Evolutionary conservation across 2,888 invertebrate genomes (phyloP).

Genomic region (Aphodius sticticus): DNA sequence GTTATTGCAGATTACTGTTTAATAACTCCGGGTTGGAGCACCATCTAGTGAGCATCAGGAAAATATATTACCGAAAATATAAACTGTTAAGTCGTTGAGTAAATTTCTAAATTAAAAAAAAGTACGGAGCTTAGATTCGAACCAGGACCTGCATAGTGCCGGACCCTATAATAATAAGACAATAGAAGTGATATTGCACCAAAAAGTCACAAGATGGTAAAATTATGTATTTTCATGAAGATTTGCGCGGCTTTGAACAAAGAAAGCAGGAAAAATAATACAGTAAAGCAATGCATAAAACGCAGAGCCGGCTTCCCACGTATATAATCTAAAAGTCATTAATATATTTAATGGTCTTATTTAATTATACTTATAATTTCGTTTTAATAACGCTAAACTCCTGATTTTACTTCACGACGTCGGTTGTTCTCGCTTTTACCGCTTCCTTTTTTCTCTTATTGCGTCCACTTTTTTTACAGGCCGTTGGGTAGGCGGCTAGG

Average conservation of each 20-base stretch:
- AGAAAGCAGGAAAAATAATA: neutral
- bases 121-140: neutral
- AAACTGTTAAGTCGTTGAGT: neutral
- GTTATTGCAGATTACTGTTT: slow-evolving; percentile 54
- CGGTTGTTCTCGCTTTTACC: slow-evolving; percentile 14
- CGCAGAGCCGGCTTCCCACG: slow-evolving; percentile 42
- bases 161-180: too few relatives aligned
- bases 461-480: neutral
- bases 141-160: neutral
- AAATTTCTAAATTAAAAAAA: slow-evolving; percentile 38
- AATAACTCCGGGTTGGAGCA: slow-evolving; percentile 51
- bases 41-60: slow-evolving; percentile 8
- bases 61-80: neutral
- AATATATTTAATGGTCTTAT: slow-evolving; percentile 50
- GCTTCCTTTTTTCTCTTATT: slow-evolving; percentile 10
- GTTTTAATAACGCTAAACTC: slow-evolving; percentile 48
- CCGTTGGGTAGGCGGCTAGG: neutral
- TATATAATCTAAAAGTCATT: slow-evolving; percentile 51
- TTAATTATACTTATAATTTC: slow-evolving; percentile 52
- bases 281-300: neutral
- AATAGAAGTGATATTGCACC: too few relatives aligned
- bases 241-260: neutral
- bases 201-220: too few relatives aligned
- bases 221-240: too few relatives aligned
- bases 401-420: slow-evolving; percentile 29